phyloP scores from a whole-genome alignment of 2,888 invertebrate species.

The Macroteleia sp. region DNA sequence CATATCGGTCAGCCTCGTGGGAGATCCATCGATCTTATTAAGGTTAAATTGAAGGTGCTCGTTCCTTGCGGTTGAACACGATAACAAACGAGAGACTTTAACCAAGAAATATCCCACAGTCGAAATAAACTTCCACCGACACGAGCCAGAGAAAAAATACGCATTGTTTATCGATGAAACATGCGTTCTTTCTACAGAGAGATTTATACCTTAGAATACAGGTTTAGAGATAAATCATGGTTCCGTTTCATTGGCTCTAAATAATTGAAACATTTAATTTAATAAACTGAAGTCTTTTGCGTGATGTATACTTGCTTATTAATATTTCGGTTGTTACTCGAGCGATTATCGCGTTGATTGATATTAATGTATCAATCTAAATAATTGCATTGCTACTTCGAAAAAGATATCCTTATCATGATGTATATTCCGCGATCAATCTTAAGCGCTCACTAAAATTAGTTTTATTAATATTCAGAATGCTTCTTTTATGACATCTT shows the following conservation, averaged over 20 bases:
- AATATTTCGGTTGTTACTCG: slow-evolving; percentile 20
- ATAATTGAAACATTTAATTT: slow-evolving; percentile 30
- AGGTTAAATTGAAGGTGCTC: slow-evolving; percentile 75
- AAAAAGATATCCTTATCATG: slow-evolving; percentile 31
- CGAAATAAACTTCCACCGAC: slow-evolving; percentile 27
- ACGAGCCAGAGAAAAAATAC: slow-evolving; percentile 36
- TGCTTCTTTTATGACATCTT: slow-evolving; percentile 13
- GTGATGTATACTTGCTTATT: slow-evolving; percentile 6
- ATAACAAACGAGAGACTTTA: slow-evolving; percentile 70
- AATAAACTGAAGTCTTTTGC: not conserved
- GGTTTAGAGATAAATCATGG: slow-evolving; percentile 18
- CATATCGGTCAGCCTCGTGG: slow-evolving; percentile 72
- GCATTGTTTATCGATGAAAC: slow-evolving; percentile 37
- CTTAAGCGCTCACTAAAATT: slow-evolving; percentile 40
- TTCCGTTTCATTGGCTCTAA: slow-evolving; percentile 16
- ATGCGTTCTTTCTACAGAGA: slow-evolving; percentile 22
- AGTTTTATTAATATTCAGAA: slow-evolving; percentile 52
- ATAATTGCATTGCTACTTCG: slow-evolving; percentile 19
- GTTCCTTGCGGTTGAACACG: slow-evolving; percentile 72
- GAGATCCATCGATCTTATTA: slow-evolving; percentile 78
- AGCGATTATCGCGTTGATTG: slow-evolving; percentile 40
- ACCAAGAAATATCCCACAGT: slow-evolving; percentile 56
- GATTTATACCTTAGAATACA: slow-evolving; percentile 7
- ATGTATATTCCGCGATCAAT: slow-evolving; percentile 41
- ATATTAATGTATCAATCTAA: slow-evolving; percentile 43